A percentile compares a stretch with the other conserved stretches of the same genome.
phyloP scores from a whole-genome alignment of 2,888 invertebrate species.

The Meandrusa payeni region DNA sequence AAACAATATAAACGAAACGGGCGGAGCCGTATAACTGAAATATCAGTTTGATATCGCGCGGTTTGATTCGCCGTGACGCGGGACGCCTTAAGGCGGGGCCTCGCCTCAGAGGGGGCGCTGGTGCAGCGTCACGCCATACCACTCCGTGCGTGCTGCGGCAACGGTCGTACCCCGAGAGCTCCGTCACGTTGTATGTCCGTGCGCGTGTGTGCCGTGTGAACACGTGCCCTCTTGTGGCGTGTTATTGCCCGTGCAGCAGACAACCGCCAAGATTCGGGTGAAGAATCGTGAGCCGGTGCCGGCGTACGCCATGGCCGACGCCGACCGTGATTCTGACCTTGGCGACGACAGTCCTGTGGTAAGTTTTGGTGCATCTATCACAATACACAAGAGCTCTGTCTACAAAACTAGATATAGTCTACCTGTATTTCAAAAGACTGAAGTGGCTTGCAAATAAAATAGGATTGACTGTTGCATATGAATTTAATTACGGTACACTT shows the following conservation, averaged over 20 bases:
- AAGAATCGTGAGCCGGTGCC: conserved; percentile 93
- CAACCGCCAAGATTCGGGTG: conserved; percentile 91
- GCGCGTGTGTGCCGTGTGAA: conserved; percentile 37
- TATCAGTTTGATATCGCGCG: conserved; percentile 76
- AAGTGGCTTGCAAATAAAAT: no score
- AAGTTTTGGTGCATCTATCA: conserved; percentile 67
- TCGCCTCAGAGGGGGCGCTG: conserved; percentile 50
- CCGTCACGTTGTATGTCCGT: conserved; percentile 26
- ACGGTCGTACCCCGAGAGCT: conserved; percentile 43
- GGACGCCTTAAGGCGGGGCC: conserved; percentile 73
- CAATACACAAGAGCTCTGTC: no score
- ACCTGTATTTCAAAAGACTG: no score
- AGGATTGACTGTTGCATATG: no score
- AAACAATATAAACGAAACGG: conserved; percentile 70
- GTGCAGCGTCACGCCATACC: conserved; percentile 49
- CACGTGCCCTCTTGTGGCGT: conserved; percentile 53
- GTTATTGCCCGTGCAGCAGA: conserved; percentile 47
- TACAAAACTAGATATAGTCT: no score
- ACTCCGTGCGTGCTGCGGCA: conserved; percentile 55
- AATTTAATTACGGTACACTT: no score
- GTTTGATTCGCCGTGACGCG: conserved; percentile 74
- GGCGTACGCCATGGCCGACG: conserved; percentile 89
- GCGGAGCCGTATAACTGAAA: conserved; percentile 69
- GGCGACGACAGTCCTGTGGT: conserved; percentile 89
- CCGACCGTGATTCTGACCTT: conserved; percentile 85